A percentile compares a stretch with the other conserved stretches of the same genome.
These are phyloP conservation scores for Maccullochella peelii DNA, from an alignment of 2,113 vertebrate genomes.

Conservation along the genomic window DNA sequence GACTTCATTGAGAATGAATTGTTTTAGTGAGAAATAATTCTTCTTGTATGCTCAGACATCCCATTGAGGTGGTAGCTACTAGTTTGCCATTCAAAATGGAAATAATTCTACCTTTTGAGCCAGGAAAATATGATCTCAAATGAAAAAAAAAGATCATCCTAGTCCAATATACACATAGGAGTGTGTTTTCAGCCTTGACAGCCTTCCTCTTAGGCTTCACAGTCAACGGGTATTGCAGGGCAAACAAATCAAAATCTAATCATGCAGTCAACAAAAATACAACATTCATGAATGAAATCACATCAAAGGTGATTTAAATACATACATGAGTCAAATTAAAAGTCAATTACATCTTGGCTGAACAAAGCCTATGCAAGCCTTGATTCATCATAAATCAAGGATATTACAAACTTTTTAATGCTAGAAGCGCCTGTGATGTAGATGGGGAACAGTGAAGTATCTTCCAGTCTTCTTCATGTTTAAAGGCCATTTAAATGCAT, in stretches of 20 bases:
- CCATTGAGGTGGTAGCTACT: not conserved
- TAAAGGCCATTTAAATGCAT: not conserved
- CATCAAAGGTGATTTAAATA: not conserved
- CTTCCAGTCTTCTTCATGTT: not conserved
- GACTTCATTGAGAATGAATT: not conserved
- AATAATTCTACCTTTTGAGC: not conserved
- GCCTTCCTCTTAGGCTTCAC: not conserved
- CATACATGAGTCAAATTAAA: not conserved
- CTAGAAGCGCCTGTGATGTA: not conserved
- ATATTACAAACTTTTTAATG: too few relatives aligned
- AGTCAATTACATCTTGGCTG: not conserved
- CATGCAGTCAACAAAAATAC: not conserved
- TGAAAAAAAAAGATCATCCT: not conserved
- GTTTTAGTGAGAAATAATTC: not conserved
- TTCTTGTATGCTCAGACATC: not conserved
- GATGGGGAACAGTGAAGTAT: not conserved
- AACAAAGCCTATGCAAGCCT: not conserved
- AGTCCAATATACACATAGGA: not conserved
- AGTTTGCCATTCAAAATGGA: not conserved
- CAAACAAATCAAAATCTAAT: not conserved
- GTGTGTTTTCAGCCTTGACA: not conserved
- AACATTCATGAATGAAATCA: not conserved
- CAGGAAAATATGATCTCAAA: not conserved
- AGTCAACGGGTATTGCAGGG: not conserved
- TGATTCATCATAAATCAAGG: not conserved